Conservation (phyloP, 2,113 vertebrate genomes). For the Ophiodon elongatus region DNA sequence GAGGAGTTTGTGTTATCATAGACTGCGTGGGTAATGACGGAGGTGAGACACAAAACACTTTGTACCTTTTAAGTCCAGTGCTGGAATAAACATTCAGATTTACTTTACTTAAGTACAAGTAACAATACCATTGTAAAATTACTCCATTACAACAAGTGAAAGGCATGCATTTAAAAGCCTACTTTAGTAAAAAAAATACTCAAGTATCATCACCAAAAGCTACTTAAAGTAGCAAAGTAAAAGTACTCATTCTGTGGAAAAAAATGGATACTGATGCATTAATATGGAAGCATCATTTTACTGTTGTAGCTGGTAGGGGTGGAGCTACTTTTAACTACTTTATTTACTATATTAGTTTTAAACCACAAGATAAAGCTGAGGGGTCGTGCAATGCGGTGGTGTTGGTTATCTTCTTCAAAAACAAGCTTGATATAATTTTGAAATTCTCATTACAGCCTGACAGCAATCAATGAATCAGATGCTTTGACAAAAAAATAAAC, state of each 20-base stretch:
- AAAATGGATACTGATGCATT: background rate
- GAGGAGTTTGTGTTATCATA: constrained; percentile 93
- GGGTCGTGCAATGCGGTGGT: background rate
- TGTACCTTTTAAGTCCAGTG: background rate
- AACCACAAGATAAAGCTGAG: background rate
- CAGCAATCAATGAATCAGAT: background rate
- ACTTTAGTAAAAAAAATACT: background rate
- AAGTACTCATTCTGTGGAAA: background rate
- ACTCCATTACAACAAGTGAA: background rate
- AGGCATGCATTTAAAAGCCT: background rate
- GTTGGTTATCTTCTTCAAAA: background rate
- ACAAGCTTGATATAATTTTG: background rate
- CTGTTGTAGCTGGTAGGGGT: background rate
- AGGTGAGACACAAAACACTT: constrained; percentile 82
- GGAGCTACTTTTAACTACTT: background rate
- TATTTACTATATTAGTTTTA: background rate
- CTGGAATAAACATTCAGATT: background rate
- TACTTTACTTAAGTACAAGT: background rate
- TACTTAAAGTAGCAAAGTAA: background rate
- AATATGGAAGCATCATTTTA: background rate
- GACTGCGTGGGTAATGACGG: constrained; percentile 91
- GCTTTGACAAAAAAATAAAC: background rate
- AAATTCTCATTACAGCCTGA: background rate
- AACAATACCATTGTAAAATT: background rate
- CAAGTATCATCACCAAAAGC: background rate